A percentile compares a stretch with the other conserved stretches of the same genome.
Conservation (phyloP, 2,888 invertebrate genomes). For the Glaucopsyche alexis region DNA sequence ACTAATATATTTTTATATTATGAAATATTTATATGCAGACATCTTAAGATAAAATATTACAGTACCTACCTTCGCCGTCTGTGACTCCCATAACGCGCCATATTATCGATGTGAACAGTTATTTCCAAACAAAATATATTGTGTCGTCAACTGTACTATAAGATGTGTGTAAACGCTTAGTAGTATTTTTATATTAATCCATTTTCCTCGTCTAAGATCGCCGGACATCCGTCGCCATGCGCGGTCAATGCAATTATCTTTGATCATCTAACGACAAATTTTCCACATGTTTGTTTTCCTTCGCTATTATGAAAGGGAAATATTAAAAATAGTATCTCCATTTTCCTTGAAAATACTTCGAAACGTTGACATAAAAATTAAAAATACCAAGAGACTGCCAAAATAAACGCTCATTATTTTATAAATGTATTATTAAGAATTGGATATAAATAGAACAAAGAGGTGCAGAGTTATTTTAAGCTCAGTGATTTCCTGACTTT, state of each 20-base stretch:
- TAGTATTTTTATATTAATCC: constrained; percentile 67
- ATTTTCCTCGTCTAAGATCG: constrained; percentile 66
- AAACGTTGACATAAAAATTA: background rate
- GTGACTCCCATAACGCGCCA: no score
- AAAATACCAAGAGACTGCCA: background rate
- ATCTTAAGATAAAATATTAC: no score
- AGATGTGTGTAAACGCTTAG: constrained; percentile 37
- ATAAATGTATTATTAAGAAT: background rate
- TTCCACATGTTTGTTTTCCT: constrained; percentile 54
- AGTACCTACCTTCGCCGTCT: no score
- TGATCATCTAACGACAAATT: constrained; percentile 73
- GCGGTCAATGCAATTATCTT: constrained; percentile 74
- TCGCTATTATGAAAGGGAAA: constrained; percentile 33
- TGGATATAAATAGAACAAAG: constrained; percentile 1
- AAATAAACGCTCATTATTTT: constrained; percentile 16
- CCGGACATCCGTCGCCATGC: constrained; percentile 65
- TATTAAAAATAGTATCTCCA: constrained; percentile 20
- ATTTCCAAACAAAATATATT: no score
- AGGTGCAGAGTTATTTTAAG: background rate
- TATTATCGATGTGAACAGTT: no score
- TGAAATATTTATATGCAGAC: no score
- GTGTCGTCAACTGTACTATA: no score
- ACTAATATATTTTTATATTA: no score
- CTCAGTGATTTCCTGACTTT: background rate
- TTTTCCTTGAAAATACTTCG: constrained; percentile 10